These are phyloP conservation scores for Drosophila nasuta DNA, from an alignment of 1,140 invertebrate species.

Conservation along the genomic window DNA sequence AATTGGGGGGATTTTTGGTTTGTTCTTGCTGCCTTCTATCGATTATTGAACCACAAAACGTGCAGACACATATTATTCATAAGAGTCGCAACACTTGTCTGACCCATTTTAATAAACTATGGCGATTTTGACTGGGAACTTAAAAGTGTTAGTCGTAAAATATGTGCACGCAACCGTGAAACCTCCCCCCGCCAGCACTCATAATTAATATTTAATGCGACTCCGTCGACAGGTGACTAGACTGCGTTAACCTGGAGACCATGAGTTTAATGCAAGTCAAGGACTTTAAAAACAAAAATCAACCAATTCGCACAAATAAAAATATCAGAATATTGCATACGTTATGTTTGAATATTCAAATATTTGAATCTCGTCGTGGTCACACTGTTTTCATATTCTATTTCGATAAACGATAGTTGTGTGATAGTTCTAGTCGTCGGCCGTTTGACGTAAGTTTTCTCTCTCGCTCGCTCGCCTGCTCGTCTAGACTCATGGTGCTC, in stretches of 20 bases:
- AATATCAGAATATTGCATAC: neutral
- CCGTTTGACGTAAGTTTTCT: too few species aligned
- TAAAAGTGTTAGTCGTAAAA: neutral
- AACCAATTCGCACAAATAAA: neutral
- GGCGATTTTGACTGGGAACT: neutral
- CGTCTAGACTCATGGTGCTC: too few species aligned
- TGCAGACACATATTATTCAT: constrained; percentile 3
- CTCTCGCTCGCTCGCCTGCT: too few species aligned
- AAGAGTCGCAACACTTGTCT: neutral
- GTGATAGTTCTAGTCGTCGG: neutral
- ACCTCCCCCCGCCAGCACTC: neutral
- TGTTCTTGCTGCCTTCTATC: neutral
- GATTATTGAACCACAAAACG: constrained; percentile 10
- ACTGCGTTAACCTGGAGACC: neutral
- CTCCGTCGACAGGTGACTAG: too few species aligned
- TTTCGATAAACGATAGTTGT: constrained; percentile 25
- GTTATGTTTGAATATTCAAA: constrained; percentile 5
- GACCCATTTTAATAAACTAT: constrained; percentile 18
- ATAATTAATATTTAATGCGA: constrained; percentile 10
- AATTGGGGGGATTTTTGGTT: neutral
- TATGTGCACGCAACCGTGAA: constrained; percentile 2
- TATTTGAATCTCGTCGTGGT: neutral
- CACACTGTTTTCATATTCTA: constrained; percentile 5
- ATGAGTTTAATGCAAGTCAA: neutral
- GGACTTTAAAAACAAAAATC: neutral